Conservation (phyloP, 2,888 invertebrate genomes). For the Julus scandinavius region DNA sequence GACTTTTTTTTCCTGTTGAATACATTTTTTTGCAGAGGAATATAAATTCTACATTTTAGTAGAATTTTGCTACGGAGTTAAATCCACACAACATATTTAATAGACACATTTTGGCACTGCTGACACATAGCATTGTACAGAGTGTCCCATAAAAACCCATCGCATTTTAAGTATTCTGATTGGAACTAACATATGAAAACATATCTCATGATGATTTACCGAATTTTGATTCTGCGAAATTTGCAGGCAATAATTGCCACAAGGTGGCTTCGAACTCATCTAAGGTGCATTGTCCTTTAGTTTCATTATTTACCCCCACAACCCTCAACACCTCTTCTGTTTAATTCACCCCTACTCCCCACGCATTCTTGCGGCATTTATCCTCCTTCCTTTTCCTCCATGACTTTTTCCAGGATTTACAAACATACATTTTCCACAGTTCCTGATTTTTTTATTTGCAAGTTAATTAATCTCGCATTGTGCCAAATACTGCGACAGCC, state of each 20-base stretch:
- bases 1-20: no score
- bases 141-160: no score
- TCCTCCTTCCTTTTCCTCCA: neutral
- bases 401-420: neutral
- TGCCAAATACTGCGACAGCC: neutral
- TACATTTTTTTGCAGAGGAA: no score
- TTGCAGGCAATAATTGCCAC: neutral
- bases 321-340: neutral
- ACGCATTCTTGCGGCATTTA: slow-evolving; percentile 12
- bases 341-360: neutral
- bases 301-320: neutral
- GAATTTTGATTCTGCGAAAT: neutral
- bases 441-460: neutral
- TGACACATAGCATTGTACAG: no score
- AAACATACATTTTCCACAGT: neutral
- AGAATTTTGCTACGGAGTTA: no score
- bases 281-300: neutral
- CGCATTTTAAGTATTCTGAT: no score
- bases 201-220: no score
- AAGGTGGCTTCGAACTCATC: neutral
- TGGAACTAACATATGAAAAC: no score
- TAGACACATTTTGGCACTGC: no score
- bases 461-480: neutral
- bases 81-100: no score
- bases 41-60: no score